Evolutionary conservation across 2,113 vertebrate species (phyloP).

Genomic region (Mungos mungo): DNA sequence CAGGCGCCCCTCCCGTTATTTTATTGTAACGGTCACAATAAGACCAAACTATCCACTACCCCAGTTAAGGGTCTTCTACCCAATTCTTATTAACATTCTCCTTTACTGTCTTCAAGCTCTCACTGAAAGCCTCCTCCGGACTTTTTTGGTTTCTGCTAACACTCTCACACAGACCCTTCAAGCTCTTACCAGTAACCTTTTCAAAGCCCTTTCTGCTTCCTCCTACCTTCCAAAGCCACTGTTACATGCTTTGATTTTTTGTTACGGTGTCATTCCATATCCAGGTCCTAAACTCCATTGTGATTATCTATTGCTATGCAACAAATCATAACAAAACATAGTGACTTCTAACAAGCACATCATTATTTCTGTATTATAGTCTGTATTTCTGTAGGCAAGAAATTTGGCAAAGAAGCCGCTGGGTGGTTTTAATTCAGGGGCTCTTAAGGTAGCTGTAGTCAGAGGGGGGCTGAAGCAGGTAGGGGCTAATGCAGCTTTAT

Average conservation of each 20-base stretch:
- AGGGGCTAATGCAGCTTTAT: not conserved
- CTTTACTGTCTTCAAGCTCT: not conserved
- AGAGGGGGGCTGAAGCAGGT: not conserved
- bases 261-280: not conserved
- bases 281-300: not conserved
- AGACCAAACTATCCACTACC: not conserved
- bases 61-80: not conserved
- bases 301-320: not conserved
- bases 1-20: not conserved
- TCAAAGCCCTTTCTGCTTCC: not conserved
- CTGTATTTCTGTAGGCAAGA: not conserved
- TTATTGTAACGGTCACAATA: not conserved
- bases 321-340: not conserved
- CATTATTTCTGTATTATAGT: not conserved
- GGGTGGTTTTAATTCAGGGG: not conserved
- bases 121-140: not conserved
- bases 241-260: not conserved
- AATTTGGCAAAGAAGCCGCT: not conserved
- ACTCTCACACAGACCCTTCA: not conserved
- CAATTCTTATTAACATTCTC: not conserved
- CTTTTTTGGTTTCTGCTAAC: not conserved
- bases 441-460: fast-evolving
- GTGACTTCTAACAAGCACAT: not conserved
- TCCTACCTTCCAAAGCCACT: not conserved
- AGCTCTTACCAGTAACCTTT: not conserved